A percentile compares a stretch with the other conserved stretches of the same genome.
phyloP scores from a whole-genome alignment of 2,797 vertebrate species.

The Emydoidea blandingii region DNA sequence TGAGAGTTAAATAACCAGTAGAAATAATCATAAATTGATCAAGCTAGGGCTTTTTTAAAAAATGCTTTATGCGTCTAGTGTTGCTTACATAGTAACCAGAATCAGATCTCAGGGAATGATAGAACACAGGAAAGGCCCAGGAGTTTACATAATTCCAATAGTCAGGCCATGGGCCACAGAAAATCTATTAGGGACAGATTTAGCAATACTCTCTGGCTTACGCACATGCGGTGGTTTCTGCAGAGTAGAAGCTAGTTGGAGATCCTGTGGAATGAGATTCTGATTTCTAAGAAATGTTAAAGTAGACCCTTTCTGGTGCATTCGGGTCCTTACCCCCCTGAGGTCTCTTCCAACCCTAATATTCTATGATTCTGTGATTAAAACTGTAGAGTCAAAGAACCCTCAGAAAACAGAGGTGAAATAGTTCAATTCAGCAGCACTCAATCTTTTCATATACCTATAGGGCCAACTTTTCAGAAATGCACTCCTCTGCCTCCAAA shows the following conservation, averaged over 20 bases:
- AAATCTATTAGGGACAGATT: background rate
- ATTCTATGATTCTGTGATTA: background rate
- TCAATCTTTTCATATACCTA: background rate
- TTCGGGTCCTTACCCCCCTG: background rate
- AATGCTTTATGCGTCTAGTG: background rate
- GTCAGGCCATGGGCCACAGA: fast-evolving
- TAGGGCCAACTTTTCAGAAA: background rate
- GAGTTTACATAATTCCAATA: background rate
- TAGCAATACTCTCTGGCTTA: fast-evolving
- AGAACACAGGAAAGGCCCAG: background rate
- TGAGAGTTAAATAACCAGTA: constrained; percentile 73
- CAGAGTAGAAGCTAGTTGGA: background rate
- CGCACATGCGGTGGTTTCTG: background rate
- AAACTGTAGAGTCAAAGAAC: background rate
- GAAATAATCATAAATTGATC: constrained; percentile 67
- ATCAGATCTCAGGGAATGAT: background rate
- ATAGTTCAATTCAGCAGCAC: background rate
- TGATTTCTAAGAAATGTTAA: background rate
- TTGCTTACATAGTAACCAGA: background rate
- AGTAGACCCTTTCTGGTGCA: background rate
- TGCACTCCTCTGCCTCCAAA: background rate
- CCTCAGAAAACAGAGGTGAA: background rate
- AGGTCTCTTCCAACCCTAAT: no score
- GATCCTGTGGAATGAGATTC: background rate
- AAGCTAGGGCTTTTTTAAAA: background rate